A percentile compares a stretch with the other conserved stretches of the same genome.
Evolutionary conservation across 2,113 vertebrate species (phyloP).

Genomic region (Gnathochromis pfefferi): DNA sequence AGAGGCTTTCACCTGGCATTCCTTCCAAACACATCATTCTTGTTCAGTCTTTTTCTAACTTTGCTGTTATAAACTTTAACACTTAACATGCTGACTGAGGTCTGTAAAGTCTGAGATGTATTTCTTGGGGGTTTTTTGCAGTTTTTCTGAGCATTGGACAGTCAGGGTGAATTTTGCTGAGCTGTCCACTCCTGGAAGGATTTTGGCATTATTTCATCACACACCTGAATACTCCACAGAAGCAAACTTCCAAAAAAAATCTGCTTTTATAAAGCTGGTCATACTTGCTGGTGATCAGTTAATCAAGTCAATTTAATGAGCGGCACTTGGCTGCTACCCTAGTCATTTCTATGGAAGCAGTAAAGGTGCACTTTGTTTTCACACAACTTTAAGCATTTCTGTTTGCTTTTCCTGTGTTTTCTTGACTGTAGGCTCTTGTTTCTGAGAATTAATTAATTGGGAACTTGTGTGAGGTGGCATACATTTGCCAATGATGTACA

Average conservation of each 20-base stretch:
- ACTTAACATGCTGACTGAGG: not conserved
- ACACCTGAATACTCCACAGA: not conserved
- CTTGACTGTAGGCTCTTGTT: not conserved
- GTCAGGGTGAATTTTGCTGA: not conserved
- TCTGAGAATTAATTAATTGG: not conserved
- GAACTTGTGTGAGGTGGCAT: not conserved
- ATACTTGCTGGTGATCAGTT: not conserved
- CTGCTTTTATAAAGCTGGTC: not conserved
- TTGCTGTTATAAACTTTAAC: rapidly evolving
- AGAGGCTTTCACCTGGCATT: not conserved
- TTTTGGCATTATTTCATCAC: not conserved
- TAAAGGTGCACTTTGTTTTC: not conserved
- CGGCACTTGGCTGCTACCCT: not conserved
- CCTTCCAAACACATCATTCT: not conserved
- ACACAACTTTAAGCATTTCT: not conserved
- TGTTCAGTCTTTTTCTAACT: not conserved
- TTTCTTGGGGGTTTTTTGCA: not conserved
- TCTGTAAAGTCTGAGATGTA: not conserved
- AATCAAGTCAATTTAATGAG: not conserved
- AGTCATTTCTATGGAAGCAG: not conserved
- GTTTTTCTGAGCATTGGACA: not conserved
- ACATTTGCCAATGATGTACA: not conserved
- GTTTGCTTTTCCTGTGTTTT: not conserved
- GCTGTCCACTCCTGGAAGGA: rapidly evolving
- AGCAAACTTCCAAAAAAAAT: not conserved